Conservation (phyloP, 2,113 vertebrate genomes). For the Anarhynchus alexandrinus region DNA sequence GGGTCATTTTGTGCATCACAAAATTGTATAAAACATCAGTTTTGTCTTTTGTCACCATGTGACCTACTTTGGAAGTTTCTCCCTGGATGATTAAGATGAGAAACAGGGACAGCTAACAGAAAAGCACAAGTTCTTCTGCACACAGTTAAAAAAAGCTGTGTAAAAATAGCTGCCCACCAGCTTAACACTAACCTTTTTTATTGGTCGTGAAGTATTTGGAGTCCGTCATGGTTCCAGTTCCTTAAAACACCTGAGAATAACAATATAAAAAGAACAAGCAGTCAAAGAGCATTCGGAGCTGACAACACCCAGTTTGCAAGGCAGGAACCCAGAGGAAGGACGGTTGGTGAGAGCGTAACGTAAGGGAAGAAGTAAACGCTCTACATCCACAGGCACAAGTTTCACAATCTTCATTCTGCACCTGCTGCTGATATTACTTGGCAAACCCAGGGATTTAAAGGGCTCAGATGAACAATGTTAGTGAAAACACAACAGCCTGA, state of each 20-base stretch:
- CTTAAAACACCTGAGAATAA: constrained; percentile 67
- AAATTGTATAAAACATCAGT: rapidly evolving
- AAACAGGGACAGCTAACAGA: constrained; percentile 43
- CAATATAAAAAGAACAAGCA: not conserved
- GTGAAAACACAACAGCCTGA: not conserved
- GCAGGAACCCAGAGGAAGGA: not conserved
- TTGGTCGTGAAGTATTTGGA: constrained; percentile 99
- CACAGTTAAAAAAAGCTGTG: not conserved
- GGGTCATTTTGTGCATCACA: not conserved
- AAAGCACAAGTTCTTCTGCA: constrained; percentile 14
- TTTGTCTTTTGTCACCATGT: constrained; percentile 19
- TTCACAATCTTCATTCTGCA: not conserved
- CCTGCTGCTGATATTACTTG: not conserved
- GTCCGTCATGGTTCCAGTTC: constrained; percentile 89
- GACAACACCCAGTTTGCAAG: not conserved
- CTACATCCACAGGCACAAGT: not conserved
- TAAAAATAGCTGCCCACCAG: constrained; percentile 42
- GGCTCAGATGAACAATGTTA: not conserved
- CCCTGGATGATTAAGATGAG: constrained; percentile 35
- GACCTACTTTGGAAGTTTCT: constrained; percentile 44
- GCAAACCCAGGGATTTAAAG: not conserved
- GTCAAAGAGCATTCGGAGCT: not conserved
- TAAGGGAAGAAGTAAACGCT: not conserved
- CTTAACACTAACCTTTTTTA: constrained; percentile 88
- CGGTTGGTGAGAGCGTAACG: rapidly evolving